Conservation (phyloP, 2,797 vertebrate genomes). For the Acestrorhynchus altus region DNA sequence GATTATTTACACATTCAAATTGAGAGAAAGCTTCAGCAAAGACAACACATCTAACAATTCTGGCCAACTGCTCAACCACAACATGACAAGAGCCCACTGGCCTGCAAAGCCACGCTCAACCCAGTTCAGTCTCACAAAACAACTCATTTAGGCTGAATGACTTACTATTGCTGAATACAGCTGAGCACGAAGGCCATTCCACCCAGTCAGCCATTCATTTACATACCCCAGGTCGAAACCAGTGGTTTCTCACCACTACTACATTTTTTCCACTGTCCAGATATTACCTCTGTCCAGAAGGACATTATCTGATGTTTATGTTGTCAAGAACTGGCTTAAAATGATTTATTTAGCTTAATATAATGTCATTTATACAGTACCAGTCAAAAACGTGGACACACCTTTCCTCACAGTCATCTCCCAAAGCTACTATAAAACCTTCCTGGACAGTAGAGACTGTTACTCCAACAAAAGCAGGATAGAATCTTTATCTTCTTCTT, state of each 20-base stretch:
- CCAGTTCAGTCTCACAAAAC: constrained; percentile 14
- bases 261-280: too few species aligned
- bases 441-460: too few species aligned
- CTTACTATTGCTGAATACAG: background rate
- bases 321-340: too few species aligned
- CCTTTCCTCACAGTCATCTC: too few species aligned
- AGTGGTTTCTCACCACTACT: background rate
- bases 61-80: constrained; percentile 14
- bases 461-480: too few species aligned
- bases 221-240: background rate
- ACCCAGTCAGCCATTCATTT: background rate
- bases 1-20: constrained; percentile 35
- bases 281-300: too few species aligned
- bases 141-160: background rate
- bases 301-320: too few species aligned
- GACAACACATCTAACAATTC: constrained; percentile 1
- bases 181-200: constrained; percentile 2
- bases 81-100: constrained; percentile 19
- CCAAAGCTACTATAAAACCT: too few species aligned
- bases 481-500: too few species aligned
- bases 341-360: too few species aligned
- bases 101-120: constrained; percentile 14
- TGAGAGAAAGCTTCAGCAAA: background rate
- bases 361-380: too few species aligned
- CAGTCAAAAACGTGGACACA: too few species aligned